Evolutionary conservation across 1,140 invertebrate species (phyloP), one percentile per base, ranked within the genome.

Genomic region (Neelides sp.): DNA sequence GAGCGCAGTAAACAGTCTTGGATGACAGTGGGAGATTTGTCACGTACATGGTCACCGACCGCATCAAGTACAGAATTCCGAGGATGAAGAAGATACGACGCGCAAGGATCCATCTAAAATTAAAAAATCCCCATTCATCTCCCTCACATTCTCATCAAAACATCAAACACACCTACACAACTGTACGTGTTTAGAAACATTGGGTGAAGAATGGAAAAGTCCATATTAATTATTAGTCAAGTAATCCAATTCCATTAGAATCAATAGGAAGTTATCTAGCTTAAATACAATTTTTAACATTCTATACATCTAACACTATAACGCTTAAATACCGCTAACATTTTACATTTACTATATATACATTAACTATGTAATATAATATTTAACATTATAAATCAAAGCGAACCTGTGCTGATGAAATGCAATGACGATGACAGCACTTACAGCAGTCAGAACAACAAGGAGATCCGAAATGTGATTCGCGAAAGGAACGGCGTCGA

Each of bases 21-120:
- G 63, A 68, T 3, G 64, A 62, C 15, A 69, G 50, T n/a, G 67
- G 68, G 28, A 69, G 58, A 34, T 66, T 63, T 10, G 67, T 57
- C 40, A 64, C 66, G 48, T 66, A 65, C 68, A 69, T 68, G 47
- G 68, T 68, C 23, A 69, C 61, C 24, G 59, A 61, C n/a, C 68
- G 61, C 60, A 66, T 66, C 17, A 63, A 53, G 50, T 69, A 69
- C 8, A 69, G 50, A 17, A 68, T 20, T 37, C 65, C 63, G 27
- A 69, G 55, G 4, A 69, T 67, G 15, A 69, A 45, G 46, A 64
- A 68, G n/a, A 66, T 42, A 34, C 67, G 49, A 30, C 68, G 50
- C 37, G 65, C 62, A 22, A 69, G 51, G 15, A 69, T 68, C 55
- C 63, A 65, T 40, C 67, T 65, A 43, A 15, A 55, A 42, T 41